Conservation (phyloP, 2,797 vertebrate species). For the Lacerta bilineata region DNA sequence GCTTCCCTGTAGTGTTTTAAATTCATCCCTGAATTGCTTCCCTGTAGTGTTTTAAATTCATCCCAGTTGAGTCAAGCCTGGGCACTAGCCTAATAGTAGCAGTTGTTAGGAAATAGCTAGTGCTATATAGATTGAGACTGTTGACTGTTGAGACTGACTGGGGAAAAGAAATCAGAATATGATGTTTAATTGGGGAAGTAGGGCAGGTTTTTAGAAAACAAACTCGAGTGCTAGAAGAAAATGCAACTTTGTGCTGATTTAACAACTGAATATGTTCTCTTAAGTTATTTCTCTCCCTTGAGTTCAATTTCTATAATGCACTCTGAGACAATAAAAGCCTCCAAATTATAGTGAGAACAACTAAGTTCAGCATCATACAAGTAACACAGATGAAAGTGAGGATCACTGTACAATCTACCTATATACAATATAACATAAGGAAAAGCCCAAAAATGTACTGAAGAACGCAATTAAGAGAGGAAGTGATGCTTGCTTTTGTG, state of each 20-base stretch:
- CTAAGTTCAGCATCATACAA: background rate
- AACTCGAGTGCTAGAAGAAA: background rate
- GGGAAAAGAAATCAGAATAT: background rate
- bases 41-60: conserved; percentile 1
- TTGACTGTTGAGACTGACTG: background rate
- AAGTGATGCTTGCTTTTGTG: no score
- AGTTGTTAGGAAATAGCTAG: background rate
- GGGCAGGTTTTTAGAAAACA: background rate
- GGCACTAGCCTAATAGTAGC: background rate
- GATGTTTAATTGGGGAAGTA: background rate
- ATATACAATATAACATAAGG: background rate
- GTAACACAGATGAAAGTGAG: background rate
- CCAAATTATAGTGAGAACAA: background rate
- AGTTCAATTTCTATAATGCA: background rate
- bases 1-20: conserved; percentile 7
- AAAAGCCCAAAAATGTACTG: background rate
- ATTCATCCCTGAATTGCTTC: no score
- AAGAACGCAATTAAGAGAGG: background rate
- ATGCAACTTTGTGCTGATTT: background rate
- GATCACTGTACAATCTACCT: background rate
- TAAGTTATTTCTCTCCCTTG: background rate
- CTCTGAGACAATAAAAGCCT: conserved; percentile 7
- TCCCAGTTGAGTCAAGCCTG: background rate
- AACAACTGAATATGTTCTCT: background rate
- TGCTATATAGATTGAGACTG: background rate